Conservation (phyloP, 2,797 vertebrate species). For the Dallia pectoralis region DNA sequence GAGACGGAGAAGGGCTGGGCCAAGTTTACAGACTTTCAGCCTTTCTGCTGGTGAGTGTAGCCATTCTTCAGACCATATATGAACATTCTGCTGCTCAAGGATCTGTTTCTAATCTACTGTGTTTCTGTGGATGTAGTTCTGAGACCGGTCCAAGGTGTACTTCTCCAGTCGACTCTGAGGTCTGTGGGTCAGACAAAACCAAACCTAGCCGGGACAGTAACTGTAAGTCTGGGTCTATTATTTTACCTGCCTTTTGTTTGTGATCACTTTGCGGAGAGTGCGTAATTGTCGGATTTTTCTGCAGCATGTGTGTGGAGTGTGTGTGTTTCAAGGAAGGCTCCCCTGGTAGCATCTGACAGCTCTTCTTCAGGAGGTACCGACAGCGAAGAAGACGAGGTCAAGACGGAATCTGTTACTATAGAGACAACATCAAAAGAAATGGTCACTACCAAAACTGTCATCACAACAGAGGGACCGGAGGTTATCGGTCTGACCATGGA, state of each 20-base stretch:
- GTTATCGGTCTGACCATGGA: constrained; percentile 67
- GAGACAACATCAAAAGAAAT: constrained; percentile 51
- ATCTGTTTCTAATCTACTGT: constrained; percentile 24
- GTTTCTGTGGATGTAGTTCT: constrained; percentile 73
- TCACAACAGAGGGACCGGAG: constrained; percentile 73
- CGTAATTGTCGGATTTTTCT: constrained; percentile 10
- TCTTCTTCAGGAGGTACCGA: constrained; percentile 86
- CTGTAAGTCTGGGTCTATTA: constrained; percentile 70
- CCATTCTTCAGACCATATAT: not conserved
- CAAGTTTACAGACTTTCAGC: constrained; percentile 89
- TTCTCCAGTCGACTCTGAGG: constrained; percentile 82
- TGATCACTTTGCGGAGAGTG: not conserved
- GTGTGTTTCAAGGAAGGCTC: constrained; percentile 83
- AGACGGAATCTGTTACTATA: constrained; percentile 55
- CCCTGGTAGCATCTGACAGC: constrained; percentile 85
- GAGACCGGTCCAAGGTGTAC: constrained; percentile 89
- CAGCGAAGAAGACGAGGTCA: constrained; percentile 81
- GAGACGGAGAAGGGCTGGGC: constrained; percentile 86
- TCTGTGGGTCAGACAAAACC: constrained; percentile 48
- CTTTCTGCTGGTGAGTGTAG: constrained; percentile 85
- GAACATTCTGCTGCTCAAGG: not conserved
- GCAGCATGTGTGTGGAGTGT: constrained; percentile 83
- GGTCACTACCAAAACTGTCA: constrained; percentile 62
- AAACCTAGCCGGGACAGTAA: constrained; percentile 73
- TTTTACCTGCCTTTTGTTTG: not conserved